These are phyloP conservation scores for Gadopsis marmoratus DNA, from an alignment of 2,797 vertebrate species.

Conservation along the genomic window DNA sequence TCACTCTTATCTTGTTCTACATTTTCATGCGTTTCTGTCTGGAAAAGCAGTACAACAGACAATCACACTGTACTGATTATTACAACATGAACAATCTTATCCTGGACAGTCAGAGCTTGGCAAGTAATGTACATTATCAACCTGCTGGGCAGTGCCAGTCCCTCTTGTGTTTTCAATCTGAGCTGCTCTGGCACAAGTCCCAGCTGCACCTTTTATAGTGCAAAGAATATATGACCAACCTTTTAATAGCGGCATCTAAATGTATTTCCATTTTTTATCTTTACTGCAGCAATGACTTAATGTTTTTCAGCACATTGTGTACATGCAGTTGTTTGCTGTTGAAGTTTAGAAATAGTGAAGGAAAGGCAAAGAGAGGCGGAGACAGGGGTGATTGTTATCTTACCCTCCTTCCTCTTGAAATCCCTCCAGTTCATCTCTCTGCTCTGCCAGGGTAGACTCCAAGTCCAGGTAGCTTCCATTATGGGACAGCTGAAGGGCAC, in stretches of 20 bases:
- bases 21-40: slow-evolving; percentile 21
- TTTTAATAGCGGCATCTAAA: slow-evolving; percentile 23
- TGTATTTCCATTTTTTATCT: slow-evolving; percentile 46
- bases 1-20: slow-evolving; percentile 35
- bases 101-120: slow-evolving; percentile 47
- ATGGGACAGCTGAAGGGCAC: slow-evolving; percentile 94
- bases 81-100: slow-evolving; percentile 46
- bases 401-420: slow-evolving; percentile 97
- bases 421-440: slow-evolving; percentile 94
- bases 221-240: slow-evolving; percentile 32
- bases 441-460: slow-evolving; percentile 96
- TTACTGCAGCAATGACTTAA: slow-evolving; percentile 1
- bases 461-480: slow-evolving; percentile 97
- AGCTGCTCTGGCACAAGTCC: slow-evolving; percentile 38
- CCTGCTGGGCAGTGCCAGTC: slow-evolving; percentile 46
- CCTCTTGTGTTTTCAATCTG: slow-evolving; percentile 51
- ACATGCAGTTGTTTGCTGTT: slow-evolving; percentile 11
- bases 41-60: slow-evolving; percentile 39
- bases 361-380: slow-evolving; percentile 27
- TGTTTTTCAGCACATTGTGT: slow-evolving; percentile 5
- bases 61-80: slow-evolving; percentile 67
- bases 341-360: slow-evolving; percentile 17
- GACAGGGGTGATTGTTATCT: slow-evolving; percentile 72
- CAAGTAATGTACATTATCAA: slow-evolving; percentile 43
- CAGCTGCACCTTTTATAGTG: slow-evolving; percentile 57